These are phyloP conservation scores for Colostygia pectinataria DNA, from an alignment of 2,888 invertebrate species.

Conservation along the genomic window DNA sequence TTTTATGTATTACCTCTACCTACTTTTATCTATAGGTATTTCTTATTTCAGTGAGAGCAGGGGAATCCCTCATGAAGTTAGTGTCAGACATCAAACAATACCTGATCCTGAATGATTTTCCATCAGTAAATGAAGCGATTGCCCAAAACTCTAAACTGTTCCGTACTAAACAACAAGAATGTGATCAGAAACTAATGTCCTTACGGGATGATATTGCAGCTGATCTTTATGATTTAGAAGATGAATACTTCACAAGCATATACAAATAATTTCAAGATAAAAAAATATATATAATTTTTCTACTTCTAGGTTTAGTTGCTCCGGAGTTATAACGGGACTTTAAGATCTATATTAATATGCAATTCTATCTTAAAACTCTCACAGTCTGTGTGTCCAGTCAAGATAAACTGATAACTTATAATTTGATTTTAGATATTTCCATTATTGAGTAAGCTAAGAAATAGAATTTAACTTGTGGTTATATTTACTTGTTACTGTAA, in stretches of 20 bases:
- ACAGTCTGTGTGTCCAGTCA: too few species aligned
- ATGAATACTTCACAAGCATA: conserved; percentile 95
- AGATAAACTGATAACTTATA: too few species aligned
- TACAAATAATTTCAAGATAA: conserved; percentile 85
- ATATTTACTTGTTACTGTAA: too few species aligned
- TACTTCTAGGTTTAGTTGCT: too few species aligned
- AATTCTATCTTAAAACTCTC: too few species aligned
- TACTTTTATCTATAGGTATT: not conserved
- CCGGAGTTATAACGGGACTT: too few species aligned
- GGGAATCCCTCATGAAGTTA: conserved; percentile 97
- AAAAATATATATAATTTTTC: too few species aligned
- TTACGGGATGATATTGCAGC: conserved; percentile 97
- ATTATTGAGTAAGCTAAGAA: too few species aligned
- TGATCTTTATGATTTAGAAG: conserved; percentile 95
- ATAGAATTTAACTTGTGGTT: too few species aligned
- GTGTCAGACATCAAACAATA: conserved; percentile 99
- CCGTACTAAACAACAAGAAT: conserved; percentile 94
- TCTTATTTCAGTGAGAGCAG: conserved; percentile 90
- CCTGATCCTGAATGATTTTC: conserved; percentile 98
- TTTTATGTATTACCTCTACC: too few species aligned
- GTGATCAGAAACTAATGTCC: conserved; percentile 96
- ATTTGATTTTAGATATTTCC: too few species aligned
- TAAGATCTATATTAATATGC: too few species aligned
- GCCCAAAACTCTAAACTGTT: conserved; percentile 95
- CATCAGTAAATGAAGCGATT: conserved; percentile 98